Base-by-base conservation (phyloP, 2,888 invertebrate species). In the Apoderus coryli region DNA sequence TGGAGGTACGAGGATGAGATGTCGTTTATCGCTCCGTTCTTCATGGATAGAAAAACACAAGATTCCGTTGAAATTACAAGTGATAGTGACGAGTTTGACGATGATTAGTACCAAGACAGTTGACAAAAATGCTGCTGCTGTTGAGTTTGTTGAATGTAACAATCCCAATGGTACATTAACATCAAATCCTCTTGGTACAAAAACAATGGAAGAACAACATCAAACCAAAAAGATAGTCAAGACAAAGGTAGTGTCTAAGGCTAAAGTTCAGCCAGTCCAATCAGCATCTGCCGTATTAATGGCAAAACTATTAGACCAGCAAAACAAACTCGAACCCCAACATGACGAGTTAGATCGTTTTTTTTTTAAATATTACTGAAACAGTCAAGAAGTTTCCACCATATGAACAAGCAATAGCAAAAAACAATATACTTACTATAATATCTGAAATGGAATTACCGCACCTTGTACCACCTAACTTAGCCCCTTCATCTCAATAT, bases 381-480 rank as follows among this genome's bases (percentile, higher is more conserved):
- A 28, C 36, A 29, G 31, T 29, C 9, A 36, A 36, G 14, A 33
- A 33, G 10, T 36, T 36, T 31, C 28, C 36, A 10, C 28, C 27
- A 13, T 36, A 33, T 22, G 11, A 14, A 33, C 28, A 36, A 29
- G 30, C 33, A 14, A 4, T 33, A 9, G 24, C 14, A 30, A 36
- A 33, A 23, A 31, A 33, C 16, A 33, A 29, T 12, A 28, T 31
- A 15, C 33, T 33, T 22, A 14, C 9, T 16, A 12, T 33, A 11
- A 31, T 36, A 31, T 33, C 36, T 10, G 33, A 33, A 31, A 36
- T 33, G 25, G 31, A 35, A 26, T 10, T 32, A 29, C 29, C 32
- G 29, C 32, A 29, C 10, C 29, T 35, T 23, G 26, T 30, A 24
- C 30, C 27, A 16, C 27, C 22, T 27, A 28, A 6, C 14, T 24